Evolutionary conservation across 2,113 vertebrate genomes (phyloP).

Genomic region (Ginglymostoma cirratum): DNA sequence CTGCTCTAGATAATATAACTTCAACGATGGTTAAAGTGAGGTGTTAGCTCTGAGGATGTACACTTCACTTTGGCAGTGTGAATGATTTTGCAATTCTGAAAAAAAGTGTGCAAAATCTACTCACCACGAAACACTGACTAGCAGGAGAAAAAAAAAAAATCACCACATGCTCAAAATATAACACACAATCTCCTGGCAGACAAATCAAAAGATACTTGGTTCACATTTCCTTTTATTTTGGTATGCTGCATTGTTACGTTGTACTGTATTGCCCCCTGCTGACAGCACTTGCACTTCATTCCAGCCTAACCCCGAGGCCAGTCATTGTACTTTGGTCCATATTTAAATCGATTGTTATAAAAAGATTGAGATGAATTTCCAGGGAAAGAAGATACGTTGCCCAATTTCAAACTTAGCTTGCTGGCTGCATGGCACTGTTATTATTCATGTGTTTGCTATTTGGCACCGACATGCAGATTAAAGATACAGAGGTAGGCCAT

Average conservation of each 20-base stretch:
- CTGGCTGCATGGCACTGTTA: neutral
- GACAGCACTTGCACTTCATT: neutral
- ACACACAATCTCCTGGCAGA: neutral
- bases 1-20: neutral
- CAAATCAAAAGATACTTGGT: neutral
- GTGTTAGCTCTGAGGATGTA: neutral
- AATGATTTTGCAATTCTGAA: neutral
- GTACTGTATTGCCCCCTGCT: neutral
- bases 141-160: neutral
- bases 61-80: neutral
- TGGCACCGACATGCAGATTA: neutral
- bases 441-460: neutral
- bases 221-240: neutral
- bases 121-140: neutral
- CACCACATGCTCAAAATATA: neutral
- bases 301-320: neutral
- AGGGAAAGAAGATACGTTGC: neutral
- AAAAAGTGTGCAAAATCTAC: neutral
- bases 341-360: neutral
- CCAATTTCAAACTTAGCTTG: neutral
- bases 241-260: neutral
- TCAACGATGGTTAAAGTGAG: neutral
- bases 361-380: neutral
- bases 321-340: neutral
- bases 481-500: no score